These are phyloP conservation scores for Rhyacophila evoluta DNA, from an alignment of 2,888 invertebrate genomes.

Conservation along the genomic window DNA sequence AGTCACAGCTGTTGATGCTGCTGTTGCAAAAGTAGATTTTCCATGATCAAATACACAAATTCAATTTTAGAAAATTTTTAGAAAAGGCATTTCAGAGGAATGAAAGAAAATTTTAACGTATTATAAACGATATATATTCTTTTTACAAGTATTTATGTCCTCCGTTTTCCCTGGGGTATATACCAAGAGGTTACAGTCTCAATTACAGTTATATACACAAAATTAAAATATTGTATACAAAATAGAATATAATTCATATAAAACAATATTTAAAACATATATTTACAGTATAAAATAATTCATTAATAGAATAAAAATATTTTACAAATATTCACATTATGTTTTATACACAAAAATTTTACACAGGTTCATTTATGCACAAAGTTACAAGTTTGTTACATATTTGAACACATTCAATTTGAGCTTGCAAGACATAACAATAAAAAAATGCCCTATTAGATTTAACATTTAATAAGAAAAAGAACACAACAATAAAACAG, in stretches of 20 bases:
- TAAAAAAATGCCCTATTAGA: not conserved
- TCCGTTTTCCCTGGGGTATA: not conserved
- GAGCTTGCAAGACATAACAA: conserved; percentile 1
- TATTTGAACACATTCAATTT: conserved; percentile 4
- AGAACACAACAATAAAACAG: not conserved
- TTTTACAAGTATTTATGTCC: conserved; percentile 3
- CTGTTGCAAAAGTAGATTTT: too few relatives aligned
- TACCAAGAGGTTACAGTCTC: not conserved
- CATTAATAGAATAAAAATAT: not conserved
- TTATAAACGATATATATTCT: conserved; percentile 10
- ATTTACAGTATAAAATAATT: conserved; percentile 11
- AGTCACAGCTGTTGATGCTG: too few relatives aligned
- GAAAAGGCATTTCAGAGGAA: not conserved
- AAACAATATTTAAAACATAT: not conserved
- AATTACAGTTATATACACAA: conserved; percentile 4
- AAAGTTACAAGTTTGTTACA: not conserved
- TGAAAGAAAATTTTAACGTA: not conserved
- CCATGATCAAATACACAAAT: too few relatives aligned
- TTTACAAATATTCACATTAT: conserved; percentile 7
- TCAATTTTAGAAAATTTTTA: not conserved
- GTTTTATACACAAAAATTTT: not conserved
- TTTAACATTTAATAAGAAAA: not conserved
- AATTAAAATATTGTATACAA: conserved; percentile 21
- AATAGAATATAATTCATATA: conserved; percentile 14
- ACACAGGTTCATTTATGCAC: not conserved